These are phyloP conservation scores for Osmerus mordax DNA, from an alignment of 2,113 vertebrate genomes.

Conservation along the genomic window DNA sequence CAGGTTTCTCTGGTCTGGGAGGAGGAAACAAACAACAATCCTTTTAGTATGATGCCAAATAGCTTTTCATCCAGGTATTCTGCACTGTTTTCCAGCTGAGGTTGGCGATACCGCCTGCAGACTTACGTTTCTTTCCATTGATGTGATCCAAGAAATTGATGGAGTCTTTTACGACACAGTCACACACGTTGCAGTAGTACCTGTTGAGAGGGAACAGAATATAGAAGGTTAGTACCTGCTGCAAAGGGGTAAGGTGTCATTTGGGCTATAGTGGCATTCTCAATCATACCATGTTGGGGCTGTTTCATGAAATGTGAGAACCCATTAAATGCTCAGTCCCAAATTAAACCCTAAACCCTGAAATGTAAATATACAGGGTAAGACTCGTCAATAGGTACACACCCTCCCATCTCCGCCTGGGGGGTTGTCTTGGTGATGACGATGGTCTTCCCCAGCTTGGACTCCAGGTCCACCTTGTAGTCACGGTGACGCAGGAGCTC, in stretches of 20 bases:
- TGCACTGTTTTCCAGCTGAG: no score
- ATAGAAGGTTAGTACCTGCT: not conserved
- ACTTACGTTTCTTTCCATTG: constrained; percentile 99
- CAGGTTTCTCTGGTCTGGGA: constrained; percentile 92
- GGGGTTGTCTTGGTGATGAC: constrained; percentile 98
- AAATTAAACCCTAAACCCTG: no score
- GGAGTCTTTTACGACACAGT: constrained; percentile 98
- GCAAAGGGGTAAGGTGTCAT: no score
- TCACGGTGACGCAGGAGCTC: constrained; percentile 94
- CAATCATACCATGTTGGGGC: no score
- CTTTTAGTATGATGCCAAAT: not conserved
- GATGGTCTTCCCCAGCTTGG: constrained; percentile 96
- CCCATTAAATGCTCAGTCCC: no score
- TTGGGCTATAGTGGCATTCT: no score
- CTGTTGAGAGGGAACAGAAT: constrained; percentile 58
- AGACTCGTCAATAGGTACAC: constrained; percentile 13
- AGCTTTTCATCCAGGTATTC: constrained; percentile 89
- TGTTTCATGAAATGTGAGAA: no score
- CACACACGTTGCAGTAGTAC: constrained; percentile 98
- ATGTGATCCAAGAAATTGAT: constrained; percentile 99
- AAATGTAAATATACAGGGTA: no score
- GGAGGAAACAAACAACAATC: not conserved
- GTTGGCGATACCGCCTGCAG: not conserved
- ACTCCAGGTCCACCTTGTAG: constrained; percentile 99
- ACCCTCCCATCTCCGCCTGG: constrained; percentile 98